Evolutionary conservation across 2,113 vertebrate genomes (phyloP), one percentile per base, ranked within the genome.

Genomic region (Alaudala cheleensis): DNA sequence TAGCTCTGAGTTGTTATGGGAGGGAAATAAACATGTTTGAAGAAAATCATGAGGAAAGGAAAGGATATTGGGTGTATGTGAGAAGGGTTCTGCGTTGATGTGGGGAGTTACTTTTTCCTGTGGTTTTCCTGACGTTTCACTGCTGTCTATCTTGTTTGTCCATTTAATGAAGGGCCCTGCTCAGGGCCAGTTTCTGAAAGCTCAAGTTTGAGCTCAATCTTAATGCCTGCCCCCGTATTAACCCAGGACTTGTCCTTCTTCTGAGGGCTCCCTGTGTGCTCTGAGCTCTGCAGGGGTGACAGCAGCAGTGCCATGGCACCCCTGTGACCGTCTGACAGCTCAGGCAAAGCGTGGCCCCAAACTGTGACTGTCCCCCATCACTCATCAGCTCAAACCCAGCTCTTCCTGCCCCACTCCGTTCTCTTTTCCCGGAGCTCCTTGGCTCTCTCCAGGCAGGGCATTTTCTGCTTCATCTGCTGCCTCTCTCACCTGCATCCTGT

Each of bases 341-440:
- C 42, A 29, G 62, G 31, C 40, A 81, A 70, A 33, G 11, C 4
- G 14, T 40, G 45, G 3, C 56, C 67, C 51, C 33, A 61, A 57
- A 31, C 3, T 13, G 18, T 2, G 3, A 8, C 4, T 39, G 3
- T 5, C 14, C 28, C 61, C 17, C 37, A 25, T 5, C 42, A 54
- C 16, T 10, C 19, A 20, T 1, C 45, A 24, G 10, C 24, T 66
- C 5, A 65, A 72, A 33, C 42, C 10, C 19, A 8, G 20, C 20
- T 58, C 34, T 42, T 61, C 33, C 29, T 87, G 57, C 37, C 16
- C 15, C 12, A 0, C 34, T 15, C 42, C 6, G 0, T 10, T 11
- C 20, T 53, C 7, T 24, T 42, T 58, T 14, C 33, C 56, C 0
- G 2, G 10, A 6, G 12, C 2, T 61, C 25, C 20, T 17, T 23